Evolutionary conservation across 2,113 vertebrate genomes (phyloP), one percentile per base, ranked within the genome.

Genomic region (Chamaea fasciata): DNA sequence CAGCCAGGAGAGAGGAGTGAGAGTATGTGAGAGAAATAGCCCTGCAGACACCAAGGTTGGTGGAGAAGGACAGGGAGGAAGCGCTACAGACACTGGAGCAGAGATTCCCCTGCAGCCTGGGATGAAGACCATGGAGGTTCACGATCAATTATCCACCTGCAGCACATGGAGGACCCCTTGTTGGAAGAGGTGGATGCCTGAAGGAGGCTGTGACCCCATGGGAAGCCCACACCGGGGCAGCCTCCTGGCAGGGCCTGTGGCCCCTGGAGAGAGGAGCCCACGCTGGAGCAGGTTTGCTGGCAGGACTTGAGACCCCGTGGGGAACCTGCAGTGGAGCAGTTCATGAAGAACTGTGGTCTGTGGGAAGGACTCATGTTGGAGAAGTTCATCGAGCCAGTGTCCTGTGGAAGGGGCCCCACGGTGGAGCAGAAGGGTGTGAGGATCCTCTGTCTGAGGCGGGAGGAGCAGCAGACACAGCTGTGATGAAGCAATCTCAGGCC

Each of bases 301-400:
- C 41, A 60, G 79, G 55, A 7, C 55, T 19, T 35, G 44, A 17
- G 28, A 33, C 23, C 62, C 62, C 3, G 6, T 30, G 35, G 13
- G 12, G 33, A 7, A 28, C 24, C 9, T 2, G 1, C 2, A 0
- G 20, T 18, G 52, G 21, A 67, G 42, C 1, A 9, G 18, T 15
- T 78, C 2, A 1, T 52, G 24, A 60, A 37, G 24, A 87, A 17
- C 31, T 33, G 13, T 8, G 24, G 31, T 30, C 35, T 33, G 31
- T 46, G 19, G 15, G 67, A 74, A 37, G 1, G 33, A 52, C 15
- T 50, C 21, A 5, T 1, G 0, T 5, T 50, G 33, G 33, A 39
- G 35, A 55, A 70, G 12, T n/a, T 55, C 10, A 2, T 13, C 17
- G n/a, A 76, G 20, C 7, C 23, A 50, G 7, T 50, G 4, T 60